Base-by-base conservation (phyloP, 2,797 vertebrate genomes). In the Champsocephalus esox region DNA sequence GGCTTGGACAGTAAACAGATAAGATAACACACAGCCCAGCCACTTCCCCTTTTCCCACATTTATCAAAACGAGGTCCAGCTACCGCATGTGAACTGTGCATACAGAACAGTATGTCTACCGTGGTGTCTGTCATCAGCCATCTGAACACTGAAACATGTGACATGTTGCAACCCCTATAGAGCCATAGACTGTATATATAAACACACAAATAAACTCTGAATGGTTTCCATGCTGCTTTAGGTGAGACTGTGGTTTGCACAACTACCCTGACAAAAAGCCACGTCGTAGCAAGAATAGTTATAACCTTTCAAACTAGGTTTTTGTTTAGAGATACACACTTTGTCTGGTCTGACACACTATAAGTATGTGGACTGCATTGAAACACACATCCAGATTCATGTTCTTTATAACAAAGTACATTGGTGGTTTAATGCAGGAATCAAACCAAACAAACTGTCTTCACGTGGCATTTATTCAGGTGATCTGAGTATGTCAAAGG, bases 41-140 rank as follows among this genome's bases (percentile, higher is more conserved):
- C 80, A 81, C 79, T 91, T 91, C 90, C 89, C 83, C 71, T 73
- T 86, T 89, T 91, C 89, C 88, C 90, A 93, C 89, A 88, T 91
- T 88, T 74, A 87, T 92, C 86, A 89, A 71, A 82, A 76, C 21
- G 65, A 65, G 68, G 64, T 45, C 71, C 67, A 46, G 82, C 79
- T 77, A 85, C 85, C 87, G 89, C 82, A 55, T 75, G 73, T 84
- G 82, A 86, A 81, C 87, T 48, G 69, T 75, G 62, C 81, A 52
- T 77, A 54, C 44, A 65, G 73, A 34, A 54, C 68, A 73, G 32
- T 66, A 68, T 63, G 51, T 66, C 59, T 52, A 54, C 66, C 21
- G 2, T 38, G 61, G 66, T 28, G 51, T 38, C 34, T 58, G 63
- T 43, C 45, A 56, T 21, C 46, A 14, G 51, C 51, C 68, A 56